phyloP scores from a whole-genome alignment of 2,113 vertebrate species.

The Epinephelus fuscoguttatus region DNA sequence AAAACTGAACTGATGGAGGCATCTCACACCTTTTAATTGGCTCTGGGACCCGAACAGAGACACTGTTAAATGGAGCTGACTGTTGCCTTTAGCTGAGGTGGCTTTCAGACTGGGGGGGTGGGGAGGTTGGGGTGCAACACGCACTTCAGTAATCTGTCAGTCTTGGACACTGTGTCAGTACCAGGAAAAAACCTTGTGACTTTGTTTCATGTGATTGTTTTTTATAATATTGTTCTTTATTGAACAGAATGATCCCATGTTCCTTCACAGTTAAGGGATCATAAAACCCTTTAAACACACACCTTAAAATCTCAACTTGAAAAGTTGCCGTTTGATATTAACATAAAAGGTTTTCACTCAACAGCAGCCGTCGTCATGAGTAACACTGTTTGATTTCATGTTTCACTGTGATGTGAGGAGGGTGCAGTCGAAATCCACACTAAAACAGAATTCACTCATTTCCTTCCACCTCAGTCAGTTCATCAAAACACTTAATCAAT shows the following conservation, averaged over 20 bases:
- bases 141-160: background rate
- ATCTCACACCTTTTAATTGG: conserved; percentile 67
- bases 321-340: conserved; percentile 64
- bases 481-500: background rate
- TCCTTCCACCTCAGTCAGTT: background rate
- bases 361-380: background rate
- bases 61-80: conserved; percentile 39
- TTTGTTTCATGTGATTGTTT: background rate
- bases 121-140: no score
- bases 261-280: conserved; percentile 17
- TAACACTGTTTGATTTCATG: conserved; percentile 13
- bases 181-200: conserved; percentile 19
- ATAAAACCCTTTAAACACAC: conserved; percentile 66
- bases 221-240: background rate
- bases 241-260: conserved; percentile 3
- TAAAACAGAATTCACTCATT: conserved; percentile 7
- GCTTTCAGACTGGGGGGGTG: background rate
- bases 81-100: conserved; percentile 37
- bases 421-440: background rate
- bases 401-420: conserved; percentile 45
- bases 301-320: conserved; percentile 64
- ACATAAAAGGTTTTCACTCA: conserved; percentile 1
- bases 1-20: conserved; percentile 29
- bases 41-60: conserved; percentile 43
- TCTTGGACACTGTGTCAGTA: conserved; percentile 18